Percentiles rank a stretch among this genome's conserved stretches.
phyloP scores from a whole-genome alignment of 2,797 vertebrate species.

The Hemitrygon akajei region DNA sequence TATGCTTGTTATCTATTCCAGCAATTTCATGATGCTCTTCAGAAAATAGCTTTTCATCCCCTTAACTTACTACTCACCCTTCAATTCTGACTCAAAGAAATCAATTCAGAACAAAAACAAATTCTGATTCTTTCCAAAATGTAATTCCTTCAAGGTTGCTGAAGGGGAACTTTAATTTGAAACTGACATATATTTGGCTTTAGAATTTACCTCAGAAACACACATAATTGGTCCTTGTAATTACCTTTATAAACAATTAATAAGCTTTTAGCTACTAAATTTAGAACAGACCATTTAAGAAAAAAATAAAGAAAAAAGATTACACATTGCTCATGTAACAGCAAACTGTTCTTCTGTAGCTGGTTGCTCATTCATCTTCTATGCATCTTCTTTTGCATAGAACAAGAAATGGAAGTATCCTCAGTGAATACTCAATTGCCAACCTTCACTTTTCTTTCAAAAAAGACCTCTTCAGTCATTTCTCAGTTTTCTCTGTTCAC shows the following conservation, averaged over 20 bases:
- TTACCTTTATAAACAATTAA: neutral
- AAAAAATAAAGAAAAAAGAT: neutral
- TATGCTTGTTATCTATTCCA: neutral
- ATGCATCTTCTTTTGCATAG: no score
- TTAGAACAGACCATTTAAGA: neutral
- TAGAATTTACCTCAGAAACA: no score
- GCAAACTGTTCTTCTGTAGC: no score
- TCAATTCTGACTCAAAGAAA: neutral
- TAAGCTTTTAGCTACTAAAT: neutral
- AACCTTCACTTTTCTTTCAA: neutral
- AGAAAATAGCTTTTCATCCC: neutral
- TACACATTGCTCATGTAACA: neutral
- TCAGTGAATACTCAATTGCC: no score
- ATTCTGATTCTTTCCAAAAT: neutral
- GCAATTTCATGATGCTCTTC: neutral
- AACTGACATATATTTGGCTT: no score
- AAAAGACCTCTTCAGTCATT: no score
- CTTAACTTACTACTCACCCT: neutral
- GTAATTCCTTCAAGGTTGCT: neutral
- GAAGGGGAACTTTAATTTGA: no score
- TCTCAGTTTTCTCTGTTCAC: neutral
- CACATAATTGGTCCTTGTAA: no score
- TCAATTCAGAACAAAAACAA: neutral
- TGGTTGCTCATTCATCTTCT: no score
- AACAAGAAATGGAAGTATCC: no score